These are phyloP conservation scores for Megalops atlanticus DNA, from an alignment of 2,113 vertebrate genomes.

Conservation along the genomic window DNA sequence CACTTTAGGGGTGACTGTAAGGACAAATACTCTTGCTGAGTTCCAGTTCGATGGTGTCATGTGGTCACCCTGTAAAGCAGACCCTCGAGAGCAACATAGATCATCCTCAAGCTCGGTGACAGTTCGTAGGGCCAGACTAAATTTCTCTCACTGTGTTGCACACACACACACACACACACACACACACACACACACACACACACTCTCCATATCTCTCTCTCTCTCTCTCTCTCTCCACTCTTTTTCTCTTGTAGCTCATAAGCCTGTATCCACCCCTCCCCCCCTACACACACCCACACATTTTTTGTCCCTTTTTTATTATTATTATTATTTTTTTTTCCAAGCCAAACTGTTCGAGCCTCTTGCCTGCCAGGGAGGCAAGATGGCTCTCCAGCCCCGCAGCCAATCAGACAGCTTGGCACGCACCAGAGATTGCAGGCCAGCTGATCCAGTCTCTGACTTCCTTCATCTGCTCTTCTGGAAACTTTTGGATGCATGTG, in stretches of 20 bases:
- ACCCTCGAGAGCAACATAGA: slow-evolving; percentile 2
- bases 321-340: slow-evolving; percentile 46
- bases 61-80: neutral
- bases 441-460: slow-evolving; percentile 70
- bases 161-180: slow-evolving; percentile 31
- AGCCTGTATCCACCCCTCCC: slow-evolving; percentile 43
- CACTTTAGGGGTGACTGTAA: neutral
- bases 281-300: slow-evolving; percentile 63
- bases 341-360: slow-evolving; percentile 66
- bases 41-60: neutral
- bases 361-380: slow-evolving; percentile 77
- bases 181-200: slow-evolving; percentile 41
- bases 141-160: slow-evolving; percentile 24
- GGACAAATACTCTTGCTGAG: neutral
- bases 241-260: slow-evolving; percentile 31
- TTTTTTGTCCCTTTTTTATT: slow-evolving; percentile 57
- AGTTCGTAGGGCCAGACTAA: slow-evolving; percentile 14
- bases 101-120: slow-evolving; percentile 18
- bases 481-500: slow-evolving; percentile 60
- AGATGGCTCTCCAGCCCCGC: slow-evolving; percentile 74
- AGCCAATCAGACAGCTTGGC: slow-evolving; percentile 80
- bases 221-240: slow-evolving; percentile 46
- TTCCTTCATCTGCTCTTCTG: slow-evolving; percentile 76
- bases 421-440: slow-evolving; percentile 64
- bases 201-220: too few relatives aligned